A percentile compares a stretch with the other conserved stretches of the same genome.
These are phyloP conservation scores for Acanthosepion esculentum DNA, from an alignment of 2,888 invertebrate genomes.

Conservation along the genomic window DNA sequence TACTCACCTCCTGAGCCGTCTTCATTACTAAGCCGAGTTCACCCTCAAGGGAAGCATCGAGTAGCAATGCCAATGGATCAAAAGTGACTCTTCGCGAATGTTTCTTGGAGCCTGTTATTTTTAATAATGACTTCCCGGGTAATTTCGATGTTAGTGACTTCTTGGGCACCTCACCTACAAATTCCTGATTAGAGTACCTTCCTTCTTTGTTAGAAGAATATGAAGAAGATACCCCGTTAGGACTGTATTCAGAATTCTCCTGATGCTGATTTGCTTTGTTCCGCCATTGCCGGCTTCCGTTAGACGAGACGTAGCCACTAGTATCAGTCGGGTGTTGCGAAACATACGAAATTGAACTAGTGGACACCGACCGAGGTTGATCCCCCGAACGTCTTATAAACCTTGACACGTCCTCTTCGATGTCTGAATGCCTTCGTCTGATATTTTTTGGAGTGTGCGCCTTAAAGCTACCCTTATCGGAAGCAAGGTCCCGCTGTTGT, in stretches of 20 bases:
- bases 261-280: neutral
- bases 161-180: neutral
- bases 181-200: neutral
- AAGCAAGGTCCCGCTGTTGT: constrained; percentile 67
- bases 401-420: constrained; percentile 67
- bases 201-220: neutral
- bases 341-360: constrained; percentile 40
- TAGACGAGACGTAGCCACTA: neutral
- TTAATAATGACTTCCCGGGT: constrained; percentile 74
- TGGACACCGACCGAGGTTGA: constrained; percentile 6
- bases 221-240: neutral
- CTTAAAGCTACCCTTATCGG: constrained; percentile 71
- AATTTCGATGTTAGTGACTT: neutral
- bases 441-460: constrained; percentile 70
- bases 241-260: neutral
- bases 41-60: constrained; percentile 98
- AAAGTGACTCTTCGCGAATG: constrained; percentile 86
- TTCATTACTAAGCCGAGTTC: constrained; percentile 96
- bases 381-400: constrained; percentile 46
- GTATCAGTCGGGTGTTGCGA: neutral
- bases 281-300: neutral
- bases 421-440: constrained; percentile 69
- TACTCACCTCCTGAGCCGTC: constrained; percentile 83
- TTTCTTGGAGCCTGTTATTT: constrained; percentile 76
- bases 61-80: constrained; percentile 94